Evolutionary conservation across 2,888 invertebrate species (phyloP), one percentile per base, ranked within the genome.

Genomic region (Molanna angustata): DNA sequence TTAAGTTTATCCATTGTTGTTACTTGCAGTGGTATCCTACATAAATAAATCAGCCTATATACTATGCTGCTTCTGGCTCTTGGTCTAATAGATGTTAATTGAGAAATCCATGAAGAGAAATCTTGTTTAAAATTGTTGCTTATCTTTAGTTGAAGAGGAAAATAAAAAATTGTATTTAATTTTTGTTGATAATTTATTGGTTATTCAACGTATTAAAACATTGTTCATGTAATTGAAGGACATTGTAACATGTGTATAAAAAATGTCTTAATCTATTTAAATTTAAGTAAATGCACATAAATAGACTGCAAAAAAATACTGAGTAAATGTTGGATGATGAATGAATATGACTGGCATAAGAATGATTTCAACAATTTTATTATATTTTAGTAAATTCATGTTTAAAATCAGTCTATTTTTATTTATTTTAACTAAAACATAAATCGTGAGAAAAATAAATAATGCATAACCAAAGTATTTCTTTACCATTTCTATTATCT

Each of bases 271-370:
- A 42, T 43, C 51, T 57, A 51, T 44, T 44, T 57, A 54, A 54
- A 56, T 45, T 32, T 56, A 51, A 45, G 44, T 53, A 58, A 58
- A 58, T 58, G 58, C 56, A 53, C 52, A 55, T 55, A 58, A 58
- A 58, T 58, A 56, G 47, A 55, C 53, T 58, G 56, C 53, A 43
- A 58, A n/a, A n/a, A n/a, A 55, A 52, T 52, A 57, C 52, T 57
- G 54, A 45, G 54, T 57, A 44, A 33, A 48, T 41, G 47, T 49
- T 47, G 33, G 39, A 46, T 48, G 43, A 43, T 48, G 42, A 54
- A 50, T 47, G 46, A 50, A 42, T 16, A 33, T 56, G 49, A 56
- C 56, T 56, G 56, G 56, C 56, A 52, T 56, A 31, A 37, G 27
- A 33, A 40, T 31, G 32, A 32, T 51, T 40, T 20, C 20, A 41